Conservation (phyloP, 2,113 vertebrate genomes). For the Bambusicola thoracicus region DNA sequence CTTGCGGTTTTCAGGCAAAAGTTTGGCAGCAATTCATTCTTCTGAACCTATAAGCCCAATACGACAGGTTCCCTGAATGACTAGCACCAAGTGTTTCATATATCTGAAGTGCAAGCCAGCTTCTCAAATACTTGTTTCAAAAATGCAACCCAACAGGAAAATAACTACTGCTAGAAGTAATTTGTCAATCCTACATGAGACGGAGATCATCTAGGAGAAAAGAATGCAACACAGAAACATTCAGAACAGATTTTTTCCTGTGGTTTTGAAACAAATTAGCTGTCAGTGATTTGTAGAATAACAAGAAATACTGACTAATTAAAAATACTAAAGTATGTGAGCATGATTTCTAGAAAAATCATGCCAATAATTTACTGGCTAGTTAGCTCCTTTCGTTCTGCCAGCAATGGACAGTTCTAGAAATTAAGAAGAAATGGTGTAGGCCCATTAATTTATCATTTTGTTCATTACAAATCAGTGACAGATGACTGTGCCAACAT, state of each 20-base stretch:
- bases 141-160: slow-evolving; percentile 16
- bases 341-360: neutral
- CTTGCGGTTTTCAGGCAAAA: neutral
- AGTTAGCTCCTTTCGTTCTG: neutral
- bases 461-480: neutral
- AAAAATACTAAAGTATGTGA: slow-evolving; percentile 41
- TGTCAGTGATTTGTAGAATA: slow-evolving; percentile 39
- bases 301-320: slow-evolving; percentile 55
- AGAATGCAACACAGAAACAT: slow-evolving; percentile 17
- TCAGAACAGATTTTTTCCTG: slow-evolving; percentile 6
- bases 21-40: neutral
- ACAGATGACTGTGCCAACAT: slow-evolving; percentile 4
- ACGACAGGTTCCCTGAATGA: neutral
- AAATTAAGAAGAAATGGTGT: slow-evolving; percentile 9
- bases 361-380: slow-evolving; percentile 30
- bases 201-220: neutral
- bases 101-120: neutral
- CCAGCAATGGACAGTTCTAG: neutral
- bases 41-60: neutral
- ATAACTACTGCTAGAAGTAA: slow-evolving; percentile 47
- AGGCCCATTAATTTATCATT: slow-evolving; percentile 46
- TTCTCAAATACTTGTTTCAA: slow-evolving; percentile 7
- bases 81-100: neutral
- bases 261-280: slow-evolving; percentile 53
- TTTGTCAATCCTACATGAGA: slow-evolving; percentile 14